phyloP scores from a whole-genome alignment of 2,888 invertebrate genomes.

The Scaptodrosophila latifasciaeformis region DNA sequence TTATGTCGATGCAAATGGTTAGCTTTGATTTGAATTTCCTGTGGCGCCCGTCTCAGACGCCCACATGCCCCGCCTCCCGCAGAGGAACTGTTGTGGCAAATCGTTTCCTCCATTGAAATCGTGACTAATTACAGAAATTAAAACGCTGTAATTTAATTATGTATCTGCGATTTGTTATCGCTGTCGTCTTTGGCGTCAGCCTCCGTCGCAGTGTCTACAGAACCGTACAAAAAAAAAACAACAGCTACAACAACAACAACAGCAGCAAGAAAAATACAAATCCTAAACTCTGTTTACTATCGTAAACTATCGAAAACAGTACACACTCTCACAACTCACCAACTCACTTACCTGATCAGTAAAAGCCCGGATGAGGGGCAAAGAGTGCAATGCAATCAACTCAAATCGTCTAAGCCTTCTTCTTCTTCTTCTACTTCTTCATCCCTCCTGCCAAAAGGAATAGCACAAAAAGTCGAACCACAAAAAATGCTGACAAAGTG shows the following conservation, averaged over 20 bases:
- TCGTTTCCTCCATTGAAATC: too few species aligned
- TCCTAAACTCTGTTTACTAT: too few species aligned
- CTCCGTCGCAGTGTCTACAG: conserved; percentile 14
- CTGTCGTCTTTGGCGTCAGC: conserved; percentile 42
- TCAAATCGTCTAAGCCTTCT: too few species aligned
- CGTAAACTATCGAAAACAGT: too few species aligned
- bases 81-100: not conserved
- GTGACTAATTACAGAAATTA: conserved; percentile 76
- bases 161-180: conserved; percentile 75
- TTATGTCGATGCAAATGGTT: conserved; percentile 52
- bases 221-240: not conserved
- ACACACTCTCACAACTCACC: conserved; percentile 8
- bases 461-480: too few species aligned
- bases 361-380: too few species aligned
- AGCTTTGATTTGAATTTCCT: conserved; percentile 38
- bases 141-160: conserved; percentile 76
- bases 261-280: too few species aligned
- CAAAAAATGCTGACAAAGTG: conserved; percentile 29
- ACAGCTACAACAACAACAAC: not conserved
- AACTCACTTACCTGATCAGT: conserved; percentile 3
- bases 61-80: conserved; percentile 13
- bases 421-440: too few species aligned
- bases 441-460: too few species aligned
- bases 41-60: conserved; percentile 56
- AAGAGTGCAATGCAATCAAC: too few species aligned